Evolutionary conservation across 2,797 vertebrate species (phyloP).

Genomic region (Nannoperca obscura): DNA sequence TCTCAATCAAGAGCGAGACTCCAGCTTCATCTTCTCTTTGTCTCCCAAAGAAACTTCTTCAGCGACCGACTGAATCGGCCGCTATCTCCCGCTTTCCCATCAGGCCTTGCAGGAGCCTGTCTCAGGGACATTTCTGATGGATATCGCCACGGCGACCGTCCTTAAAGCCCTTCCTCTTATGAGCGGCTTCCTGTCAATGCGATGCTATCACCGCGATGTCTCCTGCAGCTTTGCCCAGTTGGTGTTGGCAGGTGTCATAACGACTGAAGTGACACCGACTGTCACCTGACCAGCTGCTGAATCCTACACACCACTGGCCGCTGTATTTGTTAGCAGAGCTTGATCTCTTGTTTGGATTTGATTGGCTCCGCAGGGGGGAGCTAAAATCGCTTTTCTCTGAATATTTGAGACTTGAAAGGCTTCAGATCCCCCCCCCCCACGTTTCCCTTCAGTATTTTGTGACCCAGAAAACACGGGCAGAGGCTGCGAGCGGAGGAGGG

Average conservation of each 20-base stretch:
- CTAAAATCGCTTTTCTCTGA: conserved; percentile 37
- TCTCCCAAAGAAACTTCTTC: conserved; percentile 64
- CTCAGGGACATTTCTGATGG: conserved; percentile 65
- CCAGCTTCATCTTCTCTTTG: too few relatives aligned
- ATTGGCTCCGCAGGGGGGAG: conserved; percentile 26
- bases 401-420: conserved; percentile 46
- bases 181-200: conserved; percentile 50
- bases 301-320: not conserved
- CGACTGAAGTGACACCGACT: conserved; percentile 11
- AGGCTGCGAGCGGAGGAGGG: conserved; percentile 10
- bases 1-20: too few relatives aligned
- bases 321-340: conserved; percentile 16
- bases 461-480: conserved; percentile 41
- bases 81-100: conserved; percentile 71
- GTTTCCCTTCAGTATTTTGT: conserved; percentile 25
- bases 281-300: not conserved
- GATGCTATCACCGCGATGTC: conserved; percentile 58
- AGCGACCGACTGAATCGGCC: conserved; percentile 64
- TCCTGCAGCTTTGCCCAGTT: conserved; percentile 46
- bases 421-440: conserved; percentile 24
- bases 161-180: conserved; percentile 52
- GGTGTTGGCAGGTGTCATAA: conserved; percentile 38
- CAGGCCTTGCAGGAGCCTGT: conserved; percentile 59
- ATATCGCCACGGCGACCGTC: conserved; percentile 47
- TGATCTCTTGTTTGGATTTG: conserved; percentile 38